Base-by-base conservation (phyloP, 2,113 vertebrate species). In the Pungitius pungitius region DNA sequence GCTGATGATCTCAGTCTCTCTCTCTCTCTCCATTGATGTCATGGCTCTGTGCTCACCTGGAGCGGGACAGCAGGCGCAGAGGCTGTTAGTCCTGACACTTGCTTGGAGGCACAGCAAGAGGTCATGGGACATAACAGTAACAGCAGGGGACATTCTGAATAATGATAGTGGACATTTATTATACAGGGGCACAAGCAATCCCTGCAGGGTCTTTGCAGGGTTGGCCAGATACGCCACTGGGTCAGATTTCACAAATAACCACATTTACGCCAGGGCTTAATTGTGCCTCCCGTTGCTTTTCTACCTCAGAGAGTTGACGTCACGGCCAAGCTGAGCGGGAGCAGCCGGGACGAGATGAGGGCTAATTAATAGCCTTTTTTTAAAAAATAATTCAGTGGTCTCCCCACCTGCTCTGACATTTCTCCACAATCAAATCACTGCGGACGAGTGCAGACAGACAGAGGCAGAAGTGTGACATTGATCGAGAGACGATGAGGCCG, bases 91-190 rank as follows among this genome's bases (percentile, higher is more conserved):
- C 60, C 58, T 42, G 78, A 81, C 79, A 78, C 84, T 83, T 58
- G 75, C 84, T 81, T 18, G 26, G 73, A 82, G 82, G 78, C 84
- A 76, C 64, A 71, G 58, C 37, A 0, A 86, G 87, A 91, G 89
- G 88, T 88, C 84, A 86, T 1, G 42, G 63, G 75, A 54, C 1
- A 56, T 71, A 81, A 79, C 77, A 81, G 78, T 61, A 89, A 72
- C 75, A 84, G 72, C 58, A 8, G 70, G 73, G 79, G 67, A 79
- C 70, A 70, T 59, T 79, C 39, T 73, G 83, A 85, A 77, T 88
- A 85, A 91, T 82, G 73, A 74, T 52, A 57, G 69, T 61, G 65
- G 87, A 89, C 87, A 76, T 87, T 80, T 85, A 85, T 85, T 80
- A 78, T 81, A 80, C 71, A 59, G 69, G 75, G 78, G 67, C 75